Base-by-base conservation (phyloP, 2,797 vertebrate genomes). In the Lacerta viridis region DNA sequence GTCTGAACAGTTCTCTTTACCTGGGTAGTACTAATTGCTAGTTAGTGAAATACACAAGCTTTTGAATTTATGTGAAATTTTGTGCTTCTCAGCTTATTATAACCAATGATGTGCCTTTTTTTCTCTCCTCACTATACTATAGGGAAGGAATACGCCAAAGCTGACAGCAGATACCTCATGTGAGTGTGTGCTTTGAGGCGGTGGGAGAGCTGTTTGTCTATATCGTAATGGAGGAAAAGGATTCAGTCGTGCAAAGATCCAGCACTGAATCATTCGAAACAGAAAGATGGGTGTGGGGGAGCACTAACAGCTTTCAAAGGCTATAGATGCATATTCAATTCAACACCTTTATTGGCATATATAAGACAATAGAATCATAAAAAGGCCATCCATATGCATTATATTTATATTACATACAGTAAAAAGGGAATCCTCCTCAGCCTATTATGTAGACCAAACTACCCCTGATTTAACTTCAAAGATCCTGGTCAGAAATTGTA, bases 61-160 rank as follows among this genome's bases (percentile, higher is more conserved):
- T 7, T 17, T 20, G 27, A 46, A 3, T 25, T 72, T 46, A 20
- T 41, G 25, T 61, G 36, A 11, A 79, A 17, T 25, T 43, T 69
- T 74, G 5, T 46, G 23, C 59, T 23, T n/a, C 36, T 72, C 7
- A 75, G 29, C 27, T 79, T 15, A 61, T 1, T n/a, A 2, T 39
- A 61, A 33, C 7, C 3, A n/a, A 36, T 3, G 7, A 29, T 50
- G 50, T 55, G 74, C 6, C 18, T 66, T 71, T 15, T 39, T 29
- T 25, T 84, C 64, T 88, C 61, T 88, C 89, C 55, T 91, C 72
- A 59, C 87, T 87, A 71, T 88, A 66, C 76, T 90, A 36, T 93
- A 98, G 98, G 98, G 98, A 98, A 99, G 94, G 98, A 99, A 90
- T 99, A 99, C 90, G 97, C 97, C 69, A 99, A 98, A 95, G 98